These are phyloP conservation scores for Dryas iulia DNA, from an alignment of 1,140 invertebrate species.

Conservation along the genomic window DNA sequence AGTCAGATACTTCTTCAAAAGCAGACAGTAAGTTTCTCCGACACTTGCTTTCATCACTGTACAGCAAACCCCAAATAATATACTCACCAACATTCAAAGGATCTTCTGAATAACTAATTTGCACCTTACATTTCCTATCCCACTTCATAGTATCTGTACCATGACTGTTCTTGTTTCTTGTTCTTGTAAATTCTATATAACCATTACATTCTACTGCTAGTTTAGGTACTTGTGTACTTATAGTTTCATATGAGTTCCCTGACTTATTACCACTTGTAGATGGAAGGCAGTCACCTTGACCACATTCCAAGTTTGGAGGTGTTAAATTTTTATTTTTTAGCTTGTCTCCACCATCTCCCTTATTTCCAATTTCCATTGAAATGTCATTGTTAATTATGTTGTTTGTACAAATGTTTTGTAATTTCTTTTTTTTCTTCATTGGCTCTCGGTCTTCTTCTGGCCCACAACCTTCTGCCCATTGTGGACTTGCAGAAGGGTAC, in stretches of 20 bases:
- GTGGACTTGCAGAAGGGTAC: conserved; percentile 54
- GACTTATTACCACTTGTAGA: conserved; percentile 69
- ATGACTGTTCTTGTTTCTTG: conserved; percentile 74
- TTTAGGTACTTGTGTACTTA: conserved; percentile 64
- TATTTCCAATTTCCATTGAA: conserved; percentile 45
- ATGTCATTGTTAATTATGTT: not conserved
- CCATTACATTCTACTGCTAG: conserved; percentile 74
- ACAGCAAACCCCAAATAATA: conserved; percentile 80
- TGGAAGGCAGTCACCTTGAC: conserved; percentile 73
- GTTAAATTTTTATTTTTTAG: conserved; percentile 53
- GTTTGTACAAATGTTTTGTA: conserved; percentile 7
- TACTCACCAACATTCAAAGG: conserved; percentile 78
- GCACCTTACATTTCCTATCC: conserved; percentile 81
- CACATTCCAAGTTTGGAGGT: conserved; percentile 62
- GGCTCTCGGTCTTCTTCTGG: conserved; percentile 40
- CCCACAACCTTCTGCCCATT: conserved; percentile 64
- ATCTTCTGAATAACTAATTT: conserved; percentile 79
- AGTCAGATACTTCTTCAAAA: conserved; percentile 69
- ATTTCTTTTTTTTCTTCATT: conserved; percentile 40
- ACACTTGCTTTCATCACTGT: conserved; percentile 81
- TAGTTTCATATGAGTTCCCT: conserved; percentile 53
- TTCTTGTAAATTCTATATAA: conserved; percentile 78
- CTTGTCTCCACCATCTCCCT: conserved; percentile 59
- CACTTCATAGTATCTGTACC: conserved; percentile 77
- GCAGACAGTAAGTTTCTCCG: conserved; percentile 79